Conservation (phyloP, 2,113 vertebrate species). For the Macquaria australasica region DNA sequence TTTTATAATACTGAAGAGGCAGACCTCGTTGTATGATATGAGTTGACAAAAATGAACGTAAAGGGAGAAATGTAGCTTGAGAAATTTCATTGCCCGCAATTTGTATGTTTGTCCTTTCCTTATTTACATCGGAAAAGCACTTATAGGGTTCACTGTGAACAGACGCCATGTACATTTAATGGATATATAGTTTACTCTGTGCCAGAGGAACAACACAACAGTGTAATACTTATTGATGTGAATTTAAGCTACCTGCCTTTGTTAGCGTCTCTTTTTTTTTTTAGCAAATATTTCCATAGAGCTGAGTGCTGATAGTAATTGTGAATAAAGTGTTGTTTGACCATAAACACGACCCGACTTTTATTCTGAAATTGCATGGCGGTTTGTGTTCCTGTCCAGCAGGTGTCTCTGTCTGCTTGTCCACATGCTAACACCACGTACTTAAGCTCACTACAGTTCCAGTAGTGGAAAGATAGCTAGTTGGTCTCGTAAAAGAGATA, state of each 20-base stretch:
- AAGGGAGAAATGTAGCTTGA: conserved; percentile 63
- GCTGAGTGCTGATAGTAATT: conserved; percentile 70
- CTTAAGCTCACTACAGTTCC: neutral
- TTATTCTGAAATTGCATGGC: conserved; percentile 26
- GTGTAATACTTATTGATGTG: conserved; percentile 72
- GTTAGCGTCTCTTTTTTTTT: conserved; percentile 65
- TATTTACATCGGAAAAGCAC: conserved; percentile 78
- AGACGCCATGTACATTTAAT: conserved; percentile 57
- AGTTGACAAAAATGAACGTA: conserved; percentile 63
- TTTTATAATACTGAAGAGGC: conserved; percentile 81
- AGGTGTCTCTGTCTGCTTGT: conserved; percentile 71
- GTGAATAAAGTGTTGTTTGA: conserved; percentile 83
- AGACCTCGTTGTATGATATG: conserved; percentile 70
- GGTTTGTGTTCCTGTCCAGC: conserved; percentile 62
- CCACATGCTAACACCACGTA: neutral
- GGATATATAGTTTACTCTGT: conserved; percentile 63
- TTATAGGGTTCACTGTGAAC: conserved; percentile 82
- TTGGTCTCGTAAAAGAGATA: neutral
- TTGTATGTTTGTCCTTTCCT: conserved; percentile 60
- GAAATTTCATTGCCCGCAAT: conserved; percentile 49
- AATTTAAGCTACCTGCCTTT: conserved; percentile 67
- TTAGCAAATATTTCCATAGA: conserved; percentile 71
- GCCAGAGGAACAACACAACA: conserved; percentile 63
- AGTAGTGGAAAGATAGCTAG: neutral
- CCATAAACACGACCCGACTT: conserved; percentile 30